phyloP scores from a whole-genome alignment of 2,113 vertebrate species.

The Cephalopterus ornatus region DNA sequence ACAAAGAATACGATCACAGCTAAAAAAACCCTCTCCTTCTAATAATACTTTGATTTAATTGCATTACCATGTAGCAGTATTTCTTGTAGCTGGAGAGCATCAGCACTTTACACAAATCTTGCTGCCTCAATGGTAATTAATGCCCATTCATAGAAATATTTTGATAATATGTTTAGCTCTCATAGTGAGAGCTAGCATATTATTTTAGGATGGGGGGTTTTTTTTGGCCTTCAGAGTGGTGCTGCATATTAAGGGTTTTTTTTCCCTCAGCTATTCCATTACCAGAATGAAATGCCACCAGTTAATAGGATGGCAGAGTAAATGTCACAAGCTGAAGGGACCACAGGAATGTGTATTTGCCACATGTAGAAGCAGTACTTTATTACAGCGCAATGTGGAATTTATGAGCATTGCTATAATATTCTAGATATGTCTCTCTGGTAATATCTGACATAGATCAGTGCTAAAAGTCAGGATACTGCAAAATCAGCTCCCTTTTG shows the following conservation, averaged over 20 bases:
- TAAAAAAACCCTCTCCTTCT: background rate
- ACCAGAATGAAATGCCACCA: conserved; percentile 33
- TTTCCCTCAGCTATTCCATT: background rate
- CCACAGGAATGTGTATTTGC: conserved; percentile 19
- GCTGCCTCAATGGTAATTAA: background rate
- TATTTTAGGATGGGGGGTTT: background rate
- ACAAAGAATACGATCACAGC: background rate
- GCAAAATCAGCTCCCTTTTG: background rate
- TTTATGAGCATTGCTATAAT: conserved; percentile 33
- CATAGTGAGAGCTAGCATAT: background rate
- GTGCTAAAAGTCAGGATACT: conserved; percentile 6
- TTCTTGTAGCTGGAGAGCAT: background rate
- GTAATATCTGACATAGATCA: conserved; percentile 40
- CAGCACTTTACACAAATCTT: background rate
- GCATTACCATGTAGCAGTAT: background rate
- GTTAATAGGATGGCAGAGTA: conserved; percentile 12
- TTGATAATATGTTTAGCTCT: background rate
- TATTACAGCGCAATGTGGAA: background rate
- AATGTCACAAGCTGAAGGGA: conserved; percentile 26
- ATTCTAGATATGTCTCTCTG: conserved; percentile 6
- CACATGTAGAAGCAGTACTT: conserved; percentile 6
- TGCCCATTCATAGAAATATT: background rate
- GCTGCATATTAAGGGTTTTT: background rate
- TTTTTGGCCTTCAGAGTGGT: background rate
- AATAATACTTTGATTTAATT: background rate